These are phyloP conservation scores for Orius laevigatus DNA, from an alignment of 1,140 invertebrate species.

Conservation along the genomic window DNA sequence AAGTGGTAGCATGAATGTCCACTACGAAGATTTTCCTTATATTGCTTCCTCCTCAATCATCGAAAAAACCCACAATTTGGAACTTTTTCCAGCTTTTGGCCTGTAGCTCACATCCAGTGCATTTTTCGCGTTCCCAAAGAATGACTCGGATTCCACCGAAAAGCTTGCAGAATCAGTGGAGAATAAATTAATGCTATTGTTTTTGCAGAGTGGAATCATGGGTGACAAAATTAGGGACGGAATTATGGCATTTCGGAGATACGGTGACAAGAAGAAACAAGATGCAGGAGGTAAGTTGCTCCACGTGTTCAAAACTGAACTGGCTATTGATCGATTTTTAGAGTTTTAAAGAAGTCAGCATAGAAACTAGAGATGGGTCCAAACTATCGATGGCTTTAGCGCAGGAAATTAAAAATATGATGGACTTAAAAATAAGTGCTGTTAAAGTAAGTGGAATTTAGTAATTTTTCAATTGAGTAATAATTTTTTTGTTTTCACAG, in stretches of 20 bases:
- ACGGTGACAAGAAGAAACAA: conserved; percentile 53
- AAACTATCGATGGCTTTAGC: conserved; percentile 57
- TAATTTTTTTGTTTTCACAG: conserved; percentile 24
- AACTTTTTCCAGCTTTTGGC: too few species aligned
- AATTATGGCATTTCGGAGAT: conserved; percentile 50
- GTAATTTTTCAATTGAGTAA: conserved; percentile 2
- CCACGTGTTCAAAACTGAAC: too few species aligned
- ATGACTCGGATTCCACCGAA: too few species aligned
- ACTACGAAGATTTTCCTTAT: too few species aligned
- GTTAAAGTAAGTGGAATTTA: conserved; percentile 39
- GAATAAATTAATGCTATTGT: background rate
- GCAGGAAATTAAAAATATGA: conserved; percentile 61
- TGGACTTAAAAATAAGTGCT: conserved; percentile 67
- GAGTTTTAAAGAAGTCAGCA: conserved; percentile 55
- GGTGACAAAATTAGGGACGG: conserved; percentile 52
- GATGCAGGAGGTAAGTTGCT: conserved; percentile 39
- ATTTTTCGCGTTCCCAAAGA: too few species aligned
- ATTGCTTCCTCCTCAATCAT: too few species aligned
- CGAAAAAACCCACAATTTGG: too few species aligned
- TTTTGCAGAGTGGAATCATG: conserved; percentile 44
- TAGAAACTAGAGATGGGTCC: conserved; percentile 49
- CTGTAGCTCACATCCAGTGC: too few species aligned
- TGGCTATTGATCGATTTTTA: conserved; percentile 26
- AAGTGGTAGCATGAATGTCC: too few species aligned
- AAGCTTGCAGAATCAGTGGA: too few species aligned